A percentile compares a stretch with the other conserved stretches of the same genome.
Conservation (phyloP, 2,113 vertebrate species). For the Rallus limicola region DNA sequence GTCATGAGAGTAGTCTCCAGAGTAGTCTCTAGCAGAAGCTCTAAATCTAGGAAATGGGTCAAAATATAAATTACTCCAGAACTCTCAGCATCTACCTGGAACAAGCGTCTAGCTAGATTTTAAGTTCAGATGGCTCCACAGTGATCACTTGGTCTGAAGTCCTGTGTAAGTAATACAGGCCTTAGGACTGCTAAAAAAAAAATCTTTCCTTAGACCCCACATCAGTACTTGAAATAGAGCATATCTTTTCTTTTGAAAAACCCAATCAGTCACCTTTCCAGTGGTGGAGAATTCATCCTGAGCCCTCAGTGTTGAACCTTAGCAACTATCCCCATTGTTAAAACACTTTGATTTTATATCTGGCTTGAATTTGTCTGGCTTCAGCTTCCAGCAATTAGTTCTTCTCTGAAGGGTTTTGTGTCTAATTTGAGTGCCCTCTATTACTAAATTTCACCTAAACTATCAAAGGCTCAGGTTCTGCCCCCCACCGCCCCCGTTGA, state of each 20-base stretch:
- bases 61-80: constrained; percentile 41
- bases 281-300: background rate
- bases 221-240: background rate
- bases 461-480: background rate
- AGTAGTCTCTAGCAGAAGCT: constrained; percentile 28
- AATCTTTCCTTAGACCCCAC: background rate
- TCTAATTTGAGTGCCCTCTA: background rate
- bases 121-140: background rate
- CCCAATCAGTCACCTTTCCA: background rate
- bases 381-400: background rate
- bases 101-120: background rate
- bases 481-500: background rate
- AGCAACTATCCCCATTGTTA: background rate
- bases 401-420: background rate
- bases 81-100: background rate
- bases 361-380: background rate
- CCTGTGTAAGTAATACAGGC: background rate
- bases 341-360: background rate
- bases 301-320: background rate
- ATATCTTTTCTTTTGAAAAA: background rate
- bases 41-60: background rate
- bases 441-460: background rate
- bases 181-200: background rate
- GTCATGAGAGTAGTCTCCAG: constrained; percentile 14
- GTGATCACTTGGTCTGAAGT: background rate